Evolutionary conservation across 2,797 vertebrate species (phyloP), one percentile per base, ranked within the genome.

Genomic region (Dermochelys coriacea): DNA sequence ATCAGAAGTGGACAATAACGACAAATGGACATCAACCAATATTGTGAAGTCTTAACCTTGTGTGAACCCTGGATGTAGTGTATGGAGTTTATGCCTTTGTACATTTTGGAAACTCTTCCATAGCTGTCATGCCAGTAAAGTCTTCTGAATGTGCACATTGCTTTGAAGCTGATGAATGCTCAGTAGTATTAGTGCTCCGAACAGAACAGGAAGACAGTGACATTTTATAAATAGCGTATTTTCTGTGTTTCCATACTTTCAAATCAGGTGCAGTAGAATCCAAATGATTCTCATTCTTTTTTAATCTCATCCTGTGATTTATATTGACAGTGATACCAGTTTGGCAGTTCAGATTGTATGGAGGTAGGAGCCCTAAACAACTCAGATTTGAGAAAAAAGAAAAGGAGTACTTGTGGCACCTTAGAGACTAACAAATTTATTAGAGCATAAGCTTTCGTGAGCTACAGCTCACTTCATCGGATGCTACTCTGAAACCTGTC

Each of bases 91-190:
- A 45, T 3, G 5, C 5, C 59, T 85, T 19, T 15, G 15, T 1
- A 16, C 45, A 12, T 1, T 54, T 64, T 6, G 49, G 4, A 59
- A 86, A 52, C 57, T 18, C 9, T 80, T 0, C 0, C 10, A 16
- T 12, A 18, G 7, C 15, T 49, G 27, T 49, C 74, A 29, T 29
- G 54, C 4, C 51, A 45, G 81, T 52, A 37, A 45, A 85, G 37
- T 0, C 3, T 77, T 47, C 29, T 23, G 6, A 49, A 1, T 5
- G 0, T 29, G 3, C 1, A 0, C 0, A 1, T 0, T 14, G 2
- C 91, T 18, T 87, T 47, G 80, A 82, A 74, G 77, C 12, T 77
- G 74, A 47, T 49, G 74, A 77, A 47, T 77, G 27, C 74, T 77
- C 27, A 29, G 45, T 29, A 31, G 14, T 49, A 77, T 27, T 90